phyloP scores from a whole-genome alignment of 2,888 invertebrate species.

The Palloptera scutellata region DNA sequence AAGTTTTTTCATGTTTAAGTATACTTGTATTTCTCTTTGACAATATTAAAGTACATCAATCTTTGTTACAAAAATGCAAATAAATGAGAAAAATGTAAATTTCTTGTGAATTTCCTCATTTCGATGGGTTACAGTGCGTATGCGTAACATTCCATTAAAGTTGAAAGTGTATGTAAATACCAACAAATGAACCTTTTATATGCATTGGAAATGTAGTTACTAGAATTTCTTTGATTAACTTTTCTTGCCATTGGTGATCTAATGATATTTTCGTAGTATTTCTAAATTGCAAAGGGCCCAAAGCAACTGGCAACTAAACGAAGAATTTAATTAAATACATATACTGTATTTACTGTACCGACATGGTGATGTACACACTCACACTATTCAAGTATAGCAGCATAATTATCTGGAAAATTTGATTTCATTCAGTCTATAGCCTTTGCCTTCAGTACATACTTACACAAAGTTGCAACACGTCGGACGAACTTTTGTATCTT shows the following conservation, averaged over 20 bases:
- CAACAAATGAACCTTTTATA: no score
- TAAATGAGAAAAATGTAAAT: neutral
- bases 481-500: no score
- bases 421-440: conserved; percentile 8
- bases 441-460: no score
- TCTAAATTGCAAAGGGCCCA: no score
- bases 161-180: neutral
- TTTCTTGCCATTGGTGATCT: no score
- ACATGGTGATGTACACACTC: neutral
- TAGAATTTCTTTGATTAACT: no score
- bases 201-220: no score
- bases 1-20: no score
- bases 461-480: no score
- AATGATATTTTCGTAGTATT: no score
- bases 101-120: neutral
- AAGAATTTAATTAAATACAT: conserved; percentile 21
- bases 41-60: conserved; percentile 1
- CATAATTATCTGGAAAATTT: conserved; percentile 30
- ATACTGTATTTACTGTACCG: neutral
- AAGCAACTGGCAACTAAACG: neutral
- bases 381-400: neutral
- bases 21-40: neutral
- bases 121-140: neutral
- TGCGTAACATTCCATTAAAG: neutral
- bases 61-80: neutral